Conservation (phyloP, 2,888 invertebrate genomes). For the Nasonia oneida region DNA sequence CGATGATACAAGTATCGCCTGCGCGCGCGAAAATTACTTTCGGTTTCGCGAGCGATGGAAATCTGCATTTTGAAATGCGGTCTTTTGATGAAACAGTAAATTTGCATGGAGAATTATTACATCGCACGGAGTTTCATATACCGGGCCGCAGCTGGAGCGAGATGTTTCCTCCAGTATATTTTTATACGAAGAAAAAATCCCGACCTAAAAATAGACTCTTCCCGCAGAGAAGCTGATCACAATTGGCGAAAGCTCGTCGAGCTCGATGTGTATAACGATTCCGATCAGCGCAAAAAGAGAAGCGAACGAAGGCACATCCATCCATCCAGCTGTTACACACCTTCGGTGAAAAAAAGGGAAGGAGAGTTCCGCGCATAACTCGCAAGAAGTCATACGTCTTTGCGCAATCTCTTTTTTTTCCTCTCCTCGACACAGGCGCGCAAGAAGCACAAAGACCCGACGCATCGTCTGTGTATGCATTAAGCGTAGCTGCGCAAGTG, state of each 20-base stretch:
- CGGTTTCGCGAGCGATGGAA: not conserved
- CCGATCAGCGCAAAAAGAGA: not conserved
- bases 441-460: constrained; percentile 2
- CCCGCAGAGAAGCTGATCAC: not conserved
- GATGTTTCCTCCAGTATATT: no score
- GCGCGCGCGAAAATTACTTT: not conserved
- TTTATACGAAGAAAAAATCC: no score
- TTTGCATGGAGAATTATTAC: not conserved
- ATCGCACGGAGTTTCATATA: not conserved
- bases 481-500: not conserved
- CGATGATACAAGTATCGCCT: not conserved
- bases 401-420: not conserved
- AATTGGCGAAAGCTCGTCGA: not conserved
- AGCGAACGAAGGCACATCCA: not conserved
- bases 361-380: constrained; percentile 6
- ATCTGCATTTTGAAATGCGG: not conserved
- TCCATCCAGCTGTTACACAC: constrained; percentile 10
- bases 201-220: no score
- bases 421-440: not conserved
- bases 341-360: not conserved
- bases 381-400: constrained; percentile 9
- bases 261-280: not conserved
- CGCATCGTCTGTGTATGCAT: not conserved
- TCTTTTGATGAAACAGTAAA: not conserved
- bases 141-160: no score